phyloP scores from a whole-genome alignment of 2,797 vertebrate species.

The Dicrostonyx torquatus region DNA sequence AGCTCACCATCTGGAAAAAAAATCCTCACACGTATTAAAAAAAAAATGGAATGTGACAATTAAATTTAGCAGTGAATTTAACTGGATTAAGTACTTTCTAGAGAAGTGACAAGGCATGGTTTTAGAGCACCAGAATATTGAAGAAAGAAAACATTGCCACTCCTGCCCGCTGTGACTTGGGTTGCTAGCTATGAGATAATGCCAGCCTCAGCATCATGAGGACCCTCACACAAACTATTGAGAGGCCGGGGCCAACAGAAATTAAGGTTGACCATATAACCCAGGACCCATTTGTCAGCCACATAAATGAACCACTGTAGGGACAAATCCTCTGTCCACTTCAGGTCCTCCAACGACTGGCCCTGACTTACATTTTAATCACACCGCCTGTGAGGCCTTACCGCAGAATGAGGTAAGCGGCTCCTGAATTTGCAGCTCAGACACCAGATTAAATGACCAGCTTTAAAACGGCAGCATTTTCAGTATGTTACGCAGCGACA shows the following conservation, averaged over 20 bases:
- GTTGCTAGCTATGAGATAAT: not conserved
- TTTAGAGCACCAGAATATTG: not conserved
- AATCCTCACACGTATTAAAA: not conserved
- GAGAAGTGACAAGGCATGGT: not conserved
- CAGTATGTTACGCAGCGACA: not conserved
- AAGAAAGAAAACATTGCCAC: not conserved
- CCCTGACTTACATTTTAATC: not conserved
- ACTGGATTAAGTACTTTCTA: not conserved
- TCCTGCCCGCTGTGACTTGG: not conserved
- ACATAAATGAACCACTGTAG: not conserved
- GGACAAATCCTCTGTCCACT: not conserved
- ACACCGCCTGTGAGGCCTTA: not conserved
- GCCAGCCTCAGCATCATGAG: not conserved
- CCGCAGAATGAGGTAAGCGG: conserved; percentile 6
- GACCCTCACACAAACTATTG: not conserved
- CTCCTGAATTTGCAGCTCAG: not conserved
- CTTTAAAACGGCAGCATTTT: conserved; percentile 6
- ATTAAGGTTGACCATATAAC: not conserved
- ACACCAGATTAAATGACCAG: not conserved
- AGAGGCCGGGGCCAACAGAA: not conserved
- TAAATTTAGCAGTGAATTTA: not conserved
- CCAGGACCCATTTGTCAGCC: not conserved
- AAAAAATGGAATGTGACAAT: not conserved
- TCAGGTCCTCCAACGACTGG: not conserved
- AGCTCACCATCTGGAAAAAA: conserved; percentile 36